Base-by-base conservation (phyloP, 2,888 invertebrate genomes). In the Octonoba sinensis region DNA sequence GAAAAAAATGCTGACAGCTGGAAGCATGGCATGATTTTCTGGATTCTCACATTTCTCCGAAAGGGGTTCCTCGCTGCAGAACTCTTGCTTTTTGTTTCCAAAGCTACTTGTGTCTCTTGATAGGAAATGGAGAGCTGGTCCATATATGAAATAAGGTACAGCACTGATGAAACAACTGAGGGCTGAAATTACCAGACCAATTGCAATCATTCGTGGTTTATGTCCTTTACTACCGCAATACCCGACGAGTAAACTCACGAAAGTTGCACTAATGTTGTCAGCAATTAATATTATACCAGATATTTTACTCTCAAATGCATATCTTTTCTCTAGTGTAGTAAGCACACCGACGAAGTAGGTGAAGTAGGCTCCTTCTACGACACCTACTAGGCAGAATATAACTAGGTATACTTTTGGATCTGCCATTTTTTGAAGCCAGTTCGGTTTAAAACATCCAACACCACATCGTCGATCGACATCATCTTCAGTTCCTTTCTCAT, bases 241-340 rank as follows among this genome's bases (percentile, higher is more conserved):
- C 0, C 85, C 85, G 3, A 85, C 81, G 15, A 85, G 16, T 22
- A 83, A 47, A 18, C 84, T 83, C 1, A 72, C 49, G 16, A 84
- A 20, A 46, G 74, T 62, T 12, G 83, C 79, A 71, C 84, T 84
- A 46, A 84, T 65, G 47, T 83, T 84, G 44, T 85, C 85, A 1
- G 85, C 85, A 3, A 85, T 84, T 46, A 85, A 46, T 13, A 85
- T 85, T 16, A 85, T 16, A 3, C 84, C 85, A 11, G 85, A 81
- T 3, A 84, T 22, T 62, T 85, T 85, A 24, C 84, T 83, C 12
- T 85, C 84, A 22, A 85, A 85, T 2, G 84, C 84, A 66, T 66
- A 85, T 20, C 85, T 59, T 22, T 85, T 85, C 59, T 85, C 85
- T 6, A 85, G 44, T 16, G 85, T 85, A 15, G 78, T 69, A 15